Percentiles rank a stretch among this genome's conserved stretches.
These are phyloP conservation scores for Alexandromys oeconomus DNA, from an alignment of 2,797 vertebrate species.

Conservation along the genomic window DNA sequence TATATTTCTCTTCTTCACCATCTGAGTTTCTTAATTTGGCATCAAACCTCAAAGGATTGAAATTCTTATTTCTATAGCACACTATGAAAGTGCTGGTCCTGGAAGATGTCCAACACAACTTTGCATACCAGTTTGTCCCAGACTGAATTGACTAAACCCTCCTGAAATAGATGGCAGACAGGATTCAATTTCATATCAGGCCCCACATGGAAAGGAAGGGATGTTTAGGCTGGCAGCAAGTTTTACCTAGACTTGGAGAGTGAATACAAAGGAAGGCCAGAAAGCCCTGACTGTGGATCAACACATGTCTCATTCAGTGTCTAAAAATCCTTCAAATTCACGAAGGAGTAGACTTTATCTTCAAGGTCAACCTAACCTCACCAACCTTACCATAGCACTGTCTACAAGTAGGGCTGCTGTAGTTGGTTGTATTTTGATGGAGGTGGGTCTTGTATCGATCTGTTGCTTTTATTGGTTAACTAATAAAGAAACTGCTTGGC, in stretches of 20 bases:
- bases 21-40: slow-evolving; percentile 24
- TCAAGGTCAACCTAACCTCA: not conserved
- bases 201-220: not conserved
- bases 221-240: not conserved
- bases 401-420: not conserved
- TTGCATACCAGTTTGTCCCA: not conserved
- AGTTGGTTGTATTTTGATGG: too few relatives aligned
- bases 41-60: not conserved
- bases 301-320: not conserved
- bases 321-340: not conserved
- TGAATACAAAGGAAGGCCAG: not conserved
- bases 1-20: not conserved
- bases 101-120: not conserved
- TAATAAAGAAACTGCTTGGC: too few relatives aligned
- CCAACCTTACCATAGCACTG: not conserved
- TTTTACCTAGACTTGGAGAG: not conserved
- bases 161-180: not conserved
- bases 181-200: not conserved
- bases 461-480: too few relatives aligned
- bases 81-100: not conserved
- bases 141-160: not conserved
- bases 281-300: slow-evolving; percentile 23
- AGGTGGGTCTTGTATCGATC: too few relatives aligned
- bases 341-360: not conserved
- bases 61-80: not conserved